Conservation (phyloP, 2,888 invertebrate species). For the Lepidocyrtinus sp. region DNA sequence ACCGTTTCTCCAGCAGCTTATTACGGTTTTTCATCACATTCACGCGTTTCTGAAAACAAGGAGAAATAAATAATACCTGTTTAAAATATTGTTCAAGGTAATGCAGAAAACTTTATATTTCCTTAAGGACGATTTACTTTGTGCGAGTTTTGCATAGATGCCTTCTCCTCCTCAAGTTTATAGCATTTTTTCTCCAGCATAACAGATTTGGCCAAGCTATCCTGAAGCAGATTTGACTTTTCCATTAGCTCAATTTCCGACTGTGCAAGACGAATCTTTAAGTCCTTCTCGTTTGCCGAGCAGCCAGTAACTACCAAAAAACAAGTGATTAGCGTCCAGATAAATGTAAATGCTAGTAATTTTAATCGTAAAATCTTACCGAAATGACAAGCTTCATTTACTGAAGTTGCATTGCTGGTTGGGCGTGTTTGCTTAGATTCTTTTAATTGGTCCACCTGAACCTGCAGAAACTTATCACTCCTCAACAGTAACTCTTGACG, state of each 20-base stretch:
- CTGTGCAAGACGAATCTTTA: constrained; percentile 22
- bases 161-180: constrained; percentile 42
- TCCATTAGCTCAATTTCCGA: constrained; percentile 56
- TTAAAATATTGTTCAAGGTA: not conserved
- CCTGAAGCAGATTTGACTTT: constrained; percentile 57
- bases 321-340: not conserved
- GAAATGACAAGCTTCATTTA: not conserved
- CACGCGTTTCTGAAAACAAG: not conserved
- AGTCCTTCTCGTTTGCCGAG: not conserved
- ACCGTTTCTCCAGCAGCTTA: constrained; percentile 58
- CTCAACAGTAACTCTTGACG: constrained; percentile 20
- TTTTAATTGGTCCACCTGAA: not conserved
- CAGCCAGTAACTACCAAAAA: constrained; percentile 14
- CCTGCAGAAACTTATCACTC: constrained; percentile 23
- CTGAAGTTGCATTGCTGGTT: not conserved
- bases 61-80: not conserved
- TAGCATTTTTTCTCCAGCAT: constrained; percentile 59
- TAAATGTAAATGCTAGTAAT: not conserved
- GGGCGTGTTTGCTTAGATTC: not conserved
- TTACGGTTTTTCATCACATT: constrained; percentile 29
- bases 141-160: constrained; percentile 15
- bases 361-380: constrained; percentile 1
- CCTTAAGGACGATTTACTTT: too few relatives aligned
- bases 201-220: constrained; percentile 56
- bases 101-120: too few relatives aligned